Percentiles rank a stretch among this genome's conserved stretches.
These are phyloP conservation scores for human DNA, from an alignment of 2,113 vertebrate genomes.

Conservation along the genomic window GRCh38 chr18:23883001-23883500, in stretches of 20 bases:
- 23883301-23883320: not conserved
- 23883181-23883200: not conserved
- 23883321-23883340: not conserved
- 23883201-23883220: not conserved
- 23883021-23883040: not conserved
- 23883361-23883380: not conserved
- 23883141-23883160: not conserved
- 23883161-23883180: not conserved
- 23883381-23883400: not conserved
- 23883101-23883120: not conserved
- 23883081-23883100: not conserved
- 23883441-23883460: not conserved
- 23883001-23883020: not conserved
- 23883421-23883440: not conserved
- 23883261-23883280: not conserved
- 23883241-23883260: not conserved
- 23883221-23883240: not conserved
- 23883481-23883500: not conserved
- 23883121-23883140: not conserved
- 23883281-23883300: not conserved
- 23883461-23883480: accelerated
- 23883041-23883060: not conserved
- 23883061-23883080: no score
- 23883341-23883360: not conserved
- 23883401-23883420: not conserved